These are phyloP conservation scores for Yponomeuta sedellus DNA, from an alignment of 2,888 invertebrate genomes.

Conservation along the genomic window DNA sequence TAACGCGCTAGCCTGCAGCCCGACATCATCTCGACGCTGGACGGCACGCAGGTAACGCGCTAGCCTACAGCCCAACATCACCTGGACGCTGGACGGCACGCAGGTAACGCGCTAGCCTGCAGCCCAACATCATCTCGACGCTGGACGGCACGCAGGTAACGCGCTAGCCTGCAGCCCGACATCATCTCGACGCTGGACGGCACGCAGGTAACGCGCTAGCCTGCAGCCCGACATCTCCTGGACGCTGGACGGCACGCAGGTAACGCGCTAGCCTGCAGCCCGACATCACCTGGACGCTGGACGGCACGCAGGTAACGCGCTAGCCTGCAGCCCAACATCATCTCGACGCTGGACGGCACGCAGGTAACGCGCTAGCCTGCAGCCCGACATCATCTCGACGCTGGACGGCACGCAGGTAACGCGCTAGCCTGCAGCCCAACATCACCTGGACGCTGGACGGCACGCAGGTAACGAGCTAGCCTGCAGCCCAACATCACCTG, in stretches of 20 bases:
- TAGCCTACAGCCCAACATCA: constrained; percentile 77
- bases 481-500: constrained; percentile 79
- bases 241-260: constrained; percentile 75
- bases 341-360: constrained; percentile 77
- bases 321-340: constrained; percentile 77
- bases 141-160: constrained; percentile 72
- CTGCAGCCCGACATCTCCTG: constrained; percentile 79
- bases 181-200: constrained; percentile 79
- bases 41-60: constrained; percentile 69
- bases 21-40: constrained; percentile 78
- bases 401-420: constrained; percentile 72
- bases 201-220: constrained; percentile 64
- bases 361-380: constrained; percentile 72
- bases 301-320: constrained; percentile 69
- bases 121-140: constrained; percentile 78
- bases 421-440: constrained; percentile 76
- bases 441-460: constrained; percentile 79
- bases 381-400: constrained; percentile 78
- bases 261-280: constrained; percentile 73
- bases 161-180: constrained; percentile 76
- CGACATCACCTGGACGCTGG: constrained; percentile 78
- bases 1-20: constrained; percentile 73
- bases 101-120: constrained; percentile 72
- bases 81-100: constrained; percentile 77
- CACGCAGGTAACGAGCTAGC: constrained; percentile 46